Base-by-base conservation (phyloP, 2,888 invertebrate genomes). In the Cinara cedri region DNA sequence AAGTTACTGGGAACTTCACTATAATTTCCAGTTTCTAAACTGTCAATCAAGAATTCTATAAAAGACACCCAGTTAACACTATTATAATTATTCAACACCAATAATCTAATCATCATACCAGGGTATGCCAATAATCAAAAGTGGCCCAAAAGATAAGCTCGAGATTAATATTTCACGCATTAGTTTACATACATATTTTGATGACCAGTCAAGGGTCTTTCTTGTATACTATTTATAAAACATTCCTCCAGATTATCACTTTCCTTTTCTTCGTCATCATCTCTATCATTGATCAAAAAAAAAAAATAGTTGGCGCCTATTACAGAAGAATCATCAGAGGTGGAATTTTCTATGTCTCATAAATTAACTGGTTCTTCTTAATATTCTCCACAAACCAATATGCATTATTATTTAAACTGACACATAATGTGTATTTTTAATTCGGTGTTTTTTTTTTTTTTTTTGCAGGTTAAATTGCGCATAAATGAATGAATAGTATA, bases 401-500 rank as follows among this genome's bases (percentile, higher is more conserved):
- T 57, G 78, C 84, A 85, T 74, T 84, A n/a, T n/a, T n/a, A n/a
- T n/a, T n/a, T n/a, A n/a, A n/a, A n/a, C n/a, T n/a, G n/a, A n/a
- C n/a, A n/a, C n/a, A n/a, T 85, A 11, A 84, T 84, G 0, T 83
- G 83, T 72, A 84, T 85, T 57, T 82, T 82, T 62, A 89, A 82
- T 19, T 87, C 85, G 0, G 89, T 88, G 82, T n/a, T n/a, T n/a
- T n/a, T n/a, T n/a, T n/a, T 88, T 86, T 82, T 89, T 89, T 3
- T 83, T 83, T 84, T 88, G 88, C 9, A 91, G 87, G 71, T 87
- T 88, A n/a, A n/a, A 63, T 86, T 85, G n/a, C 90, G 87, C 26
- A 92, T 84, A 46, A 88, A 86, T 78, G 86, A 85, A 24, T 91
- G 87, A 24, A 92, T 89, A 51, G 85, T 85, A 13, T 88, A 85